These are phyloP conservation scores for Meriones psammophilus DNA, from an alignment of 2,797 vertebrate species.

Conservation along the genomic window DNA sequence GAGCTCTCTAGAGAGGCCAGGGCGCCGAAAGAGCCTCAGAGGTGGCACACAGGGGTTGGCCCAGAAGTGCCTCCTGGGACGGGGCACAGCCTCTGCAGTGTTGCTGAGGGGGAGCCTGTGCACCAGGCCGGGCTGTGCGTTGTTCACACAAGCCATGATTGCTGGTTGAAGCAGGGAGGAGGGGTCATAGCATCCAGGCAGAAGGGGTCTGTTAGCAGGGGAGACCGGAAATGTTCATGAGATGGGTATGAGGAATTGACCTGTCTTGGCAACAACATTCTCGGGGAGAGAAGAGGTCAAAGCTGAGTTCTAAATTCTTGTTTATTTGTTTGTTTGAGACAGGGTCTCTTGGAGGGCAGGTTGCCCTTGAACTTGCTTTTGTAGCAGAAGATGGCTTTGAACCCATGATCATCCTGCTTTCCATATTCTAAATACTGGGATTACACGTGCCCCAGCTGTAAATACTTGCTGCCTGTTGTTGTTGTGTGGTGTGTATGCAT, in stretches of 20 bases:
- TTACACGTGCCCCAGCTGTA: background rate
- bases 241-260: background rate
- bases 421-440: background rate
- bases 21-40: background rate
- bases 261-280: background rate
- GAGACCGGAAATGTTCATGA: background rate
- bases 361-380: background rate
- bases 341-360: background rate
- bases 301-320: background rate
- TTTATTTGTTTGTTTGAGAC: background rate
- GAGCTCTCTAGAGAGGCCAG: background rate
- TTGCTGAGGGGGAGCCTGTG: background rate
- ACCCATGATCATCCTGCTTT: background rate
- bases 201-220: background rate
- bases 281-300: background rate
- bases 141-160: background rate
- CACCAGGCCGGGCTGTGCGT: too few relatives aligned
- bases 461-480: background rate
- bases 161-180: background rate
- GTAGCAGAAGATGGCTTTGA: background rate
- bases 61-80: background rate
- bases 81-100: background rate
- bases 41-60: background rate
- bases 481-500: background rate
- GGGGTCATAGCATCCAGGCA: background rate